A percentile compares a stretch with the other conserved stretches of the same genome.
Conservation (phyloP, 2,113 vertebrate genomes). For the Noctilio leporinus region DNA sequence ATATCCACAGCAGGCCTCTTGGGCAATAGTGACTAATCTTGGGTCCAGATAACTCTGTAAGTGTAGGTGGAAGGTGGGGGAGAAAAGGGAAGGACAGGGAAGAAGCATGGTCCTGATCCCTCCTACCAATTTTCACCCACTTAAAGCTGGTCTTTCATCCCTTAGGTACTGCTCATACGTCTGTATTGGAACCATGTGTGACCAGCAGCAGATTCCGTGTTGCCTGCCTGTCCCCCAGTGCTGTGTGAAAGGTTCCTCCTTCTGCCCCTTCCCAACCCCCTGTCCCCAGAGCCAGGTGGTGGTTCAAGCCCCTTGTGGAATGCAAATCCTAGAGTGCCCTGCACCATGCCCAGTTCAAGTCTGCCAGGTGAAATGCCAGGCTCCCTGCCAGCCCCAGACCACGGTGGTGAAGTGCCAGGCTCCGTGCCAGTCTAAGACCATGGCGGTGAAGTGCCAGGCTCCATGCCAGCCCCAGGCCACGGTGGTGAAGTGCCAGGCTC, state of each 20-base stretch:
- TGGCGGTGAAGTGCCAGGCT: not conserved
- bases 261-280: not conserved
- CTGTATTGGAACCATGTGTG: slow-evolving; percentile 61
- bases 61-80: not conserved
- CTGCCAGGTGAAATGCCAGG: not conserved
- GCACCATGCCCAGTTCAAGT: slow-evolving; percentile 31
- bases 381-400: not conserved
- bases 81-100: not conserved
- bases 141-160: not conserved
- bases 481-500: not conserved
- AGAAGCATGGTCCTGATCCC: not conserved
- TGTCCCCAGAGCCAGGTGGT: not conserved
- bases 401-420: not conserved
- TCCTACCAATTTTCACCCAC: not conserved
- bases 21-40: not conserved
- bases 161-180: not conserved
- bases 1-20: not conserved
- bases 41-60: not conserved
- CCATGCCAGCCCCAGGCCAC: not conserved
- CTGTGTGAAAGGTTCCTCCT: slow-evolving; percentile 41
- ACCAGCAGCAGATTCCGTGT: slow-evolving; percentile 51
- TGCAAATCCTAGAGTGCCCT: slow-evolving; percentile 44
- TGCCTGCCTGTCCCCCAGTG: not conserved
- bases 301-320: slow-evolving; percentile 28
- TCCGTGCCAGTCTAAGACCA: not conserved